These are phyloP conservation scores for Nymphalis urticae DNA, from an alignment of 2,888 invertebrate genomes.

Conservation along the genomic window DNA sequence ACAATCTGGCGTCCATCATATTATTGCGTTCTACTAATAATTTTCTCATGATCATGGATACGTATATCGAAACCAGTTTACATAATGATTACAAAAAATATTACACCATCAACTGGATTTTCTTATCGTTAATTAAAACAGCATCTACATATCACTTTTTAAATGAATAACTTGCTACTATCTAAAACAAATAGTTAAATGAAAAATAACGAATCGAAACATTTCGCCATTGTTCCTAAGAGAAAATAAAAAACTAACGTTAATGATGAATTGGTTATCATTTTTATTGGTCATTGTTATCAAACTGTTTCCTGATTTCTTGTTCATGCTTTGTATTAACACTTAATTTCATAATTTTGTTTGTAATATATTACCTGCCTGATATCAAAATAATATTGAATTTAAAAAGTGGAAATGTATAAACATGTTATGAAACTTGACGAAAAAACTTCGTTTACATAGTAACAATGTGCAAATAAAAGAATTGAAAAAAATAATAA, in stretches of 20 bases:
- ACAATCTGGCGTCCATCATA: constrained; percentile 36
- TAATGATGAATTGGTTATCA: no score
- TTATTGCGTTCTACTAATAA: constrained; percentile 52
- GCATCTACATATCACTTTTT: background rate
- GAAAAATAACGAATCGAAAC: background rate
- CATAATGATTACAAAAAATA: constrained; percentile 20
- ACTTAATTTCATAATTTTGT: no score
- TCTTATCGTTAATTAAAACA: background rate
- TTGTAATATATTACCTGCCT: no score
- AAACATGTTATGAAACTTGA: no score
- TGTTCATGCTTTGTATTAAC: no score
- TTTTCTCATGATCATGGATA: constrained; percentile 49
- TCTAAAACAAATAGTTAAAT: background rate
- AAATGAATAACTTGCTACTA: background rate
- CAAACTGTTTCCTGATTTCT: no score
- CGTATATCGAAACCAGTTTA: constrained; percentile 50
- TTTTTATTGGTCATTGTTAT: no score
- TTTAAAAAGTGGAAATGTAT: no score
- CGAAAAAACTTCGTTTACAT: no score
- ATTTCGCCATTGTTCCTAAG: constrained; percentile 6
- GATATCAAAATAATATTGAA: no score
- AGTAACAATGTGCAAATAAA: no score
- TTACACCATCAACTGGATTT: constrained; percentile 14
- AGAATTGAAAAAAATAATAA: no score
- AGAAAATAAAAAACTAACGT: background rate